phyloP scores from a whole-genome alignment of 2,888 invertebrate species.

The Watsonalla cultraria region DNA sequence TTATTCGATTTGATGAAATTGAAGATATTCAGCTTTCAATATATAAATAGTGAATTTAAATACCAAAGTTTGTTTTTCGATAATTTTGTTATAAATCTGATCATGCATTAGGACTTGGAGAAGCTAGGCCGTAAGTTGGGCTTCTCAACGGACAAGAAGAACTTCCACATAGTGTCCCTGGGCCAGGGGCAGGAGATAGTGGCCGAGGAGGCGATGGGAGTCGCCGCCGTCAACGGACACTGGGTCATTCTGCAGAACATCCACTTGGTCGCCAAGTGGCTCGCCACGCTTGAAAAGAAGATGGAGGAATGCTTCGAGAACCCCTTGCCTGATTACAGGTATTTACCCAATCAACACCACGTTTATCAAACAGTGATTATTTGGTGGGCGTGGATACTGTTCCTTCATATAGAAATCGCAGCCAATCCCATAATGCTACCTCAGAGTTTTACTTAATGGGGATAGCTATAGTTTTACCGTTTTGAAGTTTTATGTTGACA shows the following conservation, averaged over 20 bases:
- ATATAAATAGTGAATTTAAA: too few species aligned
- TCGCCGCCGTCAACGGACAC: slow-evolving; percentile 87
- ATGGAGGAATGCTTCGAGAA: slow-evolving; percentile 88
- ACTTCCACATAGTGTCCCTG: slow-evolving; percentile 95
- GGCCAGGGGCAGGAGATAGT: slow-evolving; percentile 97
- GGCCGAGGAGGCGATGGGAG: slow-evolving; percentile 91
- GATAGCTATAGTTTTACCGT: too few species aligned
- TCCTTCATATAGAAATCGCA: too few species aligned
- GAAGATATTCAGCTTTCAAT: too few species aligned
- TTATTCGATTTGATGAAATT: too few species aligned
- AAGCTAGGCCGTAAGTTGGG: slow-evolving; percentile 89
- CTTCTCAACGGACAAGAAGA: slow-evolving; percentile 87
- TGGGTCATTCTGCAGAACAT: slow-evolving; percentile 97
- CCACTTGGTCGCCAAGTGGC: slow-evolving; percentile 94
- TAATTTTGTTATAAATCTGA: background rate
- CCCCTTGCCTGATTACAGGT: slow-evolving; percentile 81
- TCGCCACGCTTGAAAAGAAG: slow-evolving; percentile 92
- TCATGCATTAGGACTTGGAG: slow-evolving; percentile 86
- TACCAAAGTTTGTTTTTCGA: too few species aligned
- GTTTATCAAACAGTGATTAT: too few species aligned
- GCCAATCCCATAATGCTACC: too few species aligned
- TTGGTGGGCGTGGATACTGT: too few species aligned
- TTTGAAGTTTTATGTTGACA: too few species aligned
- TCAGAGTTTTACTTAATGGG: too few species aligned
- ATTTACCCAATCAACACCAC: slow-evolving; percentile 36